Evolutionary conservation across 92 coral and sea anemone genomes (phyloP).

Genomic region (Porites evermanni): DNA sequence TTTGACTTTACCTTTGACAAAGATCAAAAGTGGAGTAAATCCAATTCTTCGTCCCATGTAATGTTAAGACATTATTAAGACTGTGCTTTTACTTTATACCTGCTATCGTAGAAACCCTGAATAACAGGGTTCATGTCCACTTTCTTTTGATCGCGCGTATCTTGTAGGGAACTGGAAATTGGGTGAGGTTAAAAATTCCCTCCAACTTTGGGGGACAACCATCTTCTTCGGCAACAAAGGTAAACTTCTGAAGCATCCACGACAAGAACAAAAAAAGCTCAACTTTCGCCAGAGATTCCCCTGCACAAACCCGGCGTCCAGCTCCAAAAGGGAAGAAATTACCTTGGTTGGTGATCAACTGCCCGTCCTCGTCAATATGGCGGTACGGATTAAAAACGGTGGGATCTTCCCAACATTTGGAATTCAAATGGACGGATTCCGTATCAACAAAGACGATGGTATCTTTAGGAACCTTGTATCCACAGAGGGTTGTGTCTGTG

Average conservation of each 20-base stretch:
- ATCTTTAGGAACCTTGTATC: conserved; percentile 38
- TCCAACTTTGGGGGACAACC: conserved; percentile 26
- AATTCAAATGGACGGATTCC: conserved; percentile 56
- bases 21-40: too few relatives aligned
- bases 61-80: too few relatives aligned
- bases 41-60: too few relatives aligned
- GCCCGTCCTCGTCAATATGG: conserved; percentile 24
- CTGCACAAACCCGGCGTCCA: conserved; percentile 57
- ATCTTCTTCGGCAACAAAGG: conserved; percentile 30
- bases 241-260: conserved; percentile 44
- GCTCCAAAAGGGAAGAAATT: conserved; percentile 54
- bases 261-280: conserved; percentile 61
- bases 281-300: conserved; percentile 53
- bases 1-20: too few relatives aligned
- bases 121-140: background rate
- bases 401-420: conserved; percentile 58
- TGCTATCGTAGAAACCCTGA: too few relatives aligned
- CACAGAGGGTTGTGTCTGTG: conserved; percentile 33
- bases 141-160: conserved; percentile 41
- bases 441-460: conserved; percentile 48
- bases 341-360: conserved; percentile 1
- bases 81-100: too few relatives aligned
- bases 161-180: conserved; percentile 50
- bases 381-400: background rate
- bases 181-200: conserved; percentile 31